A percentile compares a stretch with the other conserved stretches of the same genome.
Conservation (phyloP, 1,140 invertebrate genomes). For the Drosophila sulfurigaster region DNA sequence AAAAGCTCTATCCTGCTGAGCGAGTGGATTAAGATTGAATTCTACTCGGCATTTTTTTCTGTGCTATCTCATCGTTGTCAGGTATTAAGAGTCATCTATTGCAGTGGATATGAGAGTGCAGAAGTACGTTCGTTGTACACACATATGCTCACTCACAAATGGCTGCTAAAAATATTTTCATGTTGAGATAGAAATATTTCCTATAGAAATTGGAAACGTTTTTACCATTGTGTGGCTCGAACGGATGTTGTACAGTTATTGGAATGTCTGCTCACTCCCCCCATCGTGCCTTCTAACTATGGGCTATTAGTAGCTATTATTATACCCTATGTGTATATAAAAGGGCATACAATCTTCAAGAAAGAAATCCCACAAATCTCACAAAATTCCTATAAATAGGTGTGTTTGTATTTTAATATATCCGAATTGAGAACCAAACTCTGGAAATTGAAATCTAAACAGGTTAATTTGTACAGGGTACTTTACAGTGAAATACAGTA, state of each 20-base stretch:
- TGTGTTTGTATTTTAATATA: too few relatives aligned
- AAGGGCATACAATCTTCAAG: too few relatives aligned
- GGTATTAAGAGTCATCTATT: conserved; percentile 65
- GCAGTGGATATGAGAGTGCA: neutral
- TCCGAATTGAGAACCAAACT: too few relatives aligned
- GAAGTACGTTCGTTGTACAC: neutral
- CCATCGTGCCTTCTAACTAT: conserved; percentile 51
- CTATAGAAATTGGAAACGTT: conserved; percentile 78
- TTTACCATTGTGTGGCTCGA: conserved; percentile 66
- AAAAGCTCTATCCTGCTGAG: conserved; percentile 41
- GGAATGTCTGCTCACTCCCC: conserved; percentile 64
- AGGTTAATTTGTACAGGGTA: too few relatives aligned
- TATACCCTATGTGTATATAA: neutral
- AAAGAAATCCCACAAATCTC: too few relatives aligned
- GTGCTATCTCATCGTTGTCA: conserved; percentile 64
- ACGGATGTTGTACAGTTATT: conserved; percentile 80
- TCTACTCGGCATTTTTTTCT: conserved; percentile 55
- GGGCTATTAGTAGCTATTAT: conserved; percentile 71
- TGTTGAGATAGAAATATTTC: conserved; percentile 79
- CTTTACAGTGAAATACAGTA: too few relatives aligned
- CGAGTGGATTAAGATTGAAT: conserved; percentile 77
- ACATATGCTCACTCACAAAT: conserved; percentile 37
- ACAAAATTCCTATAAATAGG: too few relatives aligned
- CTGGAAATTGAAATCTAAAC: too few relatives aligned
- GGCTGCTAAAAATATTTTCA: conserved; percentile 74